phyloP scores from a whole-genome alignment of 2,113 vertebrate genomes.

The Eidolon helvum region DNA sequence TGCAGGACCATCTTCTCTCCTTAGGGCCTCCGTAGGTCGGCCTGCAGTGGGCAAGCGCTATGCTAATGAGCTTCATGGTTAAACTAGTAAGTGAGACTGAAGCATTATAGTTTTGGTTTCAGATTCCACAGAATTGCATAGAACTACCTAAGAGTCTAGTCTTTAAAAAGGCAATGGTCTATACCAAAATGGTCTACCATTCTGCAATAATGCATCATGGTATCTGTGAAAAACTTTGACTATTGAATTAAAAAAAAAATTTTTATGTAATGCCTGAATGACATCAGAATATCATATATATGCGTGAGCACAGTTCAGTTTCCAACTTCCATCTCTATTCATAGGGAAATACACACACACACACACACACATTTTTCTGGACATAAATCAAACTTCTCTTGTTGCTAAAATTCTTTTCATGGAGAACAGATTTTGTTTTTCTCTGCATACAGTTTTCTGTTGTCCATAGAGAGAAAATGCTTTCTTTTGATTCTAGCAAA shows the following conservation, averaged over 20 bases:
- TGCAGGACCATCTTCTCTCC: constrained; percentile 30
- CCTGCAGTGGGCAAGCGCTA: constrained; percentile 57
- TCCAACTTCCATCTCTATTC: neutral
- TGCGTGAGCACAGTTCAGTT: neutral
- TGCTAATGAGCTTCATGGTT: neutral
- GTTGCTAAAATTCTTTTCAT: constrained; percentile 66
- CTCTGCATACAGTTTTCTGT: constrained; percentile 74
- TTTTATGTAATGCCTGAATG: neutral
- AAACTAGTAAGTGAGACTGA: neutral
- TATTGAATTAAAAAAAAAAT: neutral
- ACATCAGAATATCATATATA: constrained; percentile 16
- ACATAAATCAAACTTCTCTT: constrained; percentile 55
- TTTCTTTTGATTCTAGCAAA: constrained; percentile 76
- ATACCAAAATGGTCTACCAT: neutral
- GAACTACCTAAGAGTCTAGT: constrained; percentile 25
- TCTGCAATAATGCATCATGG: neutral
- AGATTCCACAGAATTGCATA: neutral
- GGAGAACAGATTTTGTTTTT: constrained; percentile 74
- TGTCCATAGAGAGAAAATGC: constrained; percentile 72
- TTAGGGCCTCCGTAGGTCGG: neutral
- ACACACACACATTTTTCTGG: constrained; percentile 3
- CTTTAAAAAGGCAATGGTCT: neutral
- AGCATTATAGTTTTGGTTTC: neutral
- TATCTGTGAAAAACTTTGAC: neutral
- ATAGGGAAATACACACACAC: neutral